phyloP scores from a whole-genome alignment of 2,797 vertebrate species.

The Rhabdomys pumilio region DNA sequence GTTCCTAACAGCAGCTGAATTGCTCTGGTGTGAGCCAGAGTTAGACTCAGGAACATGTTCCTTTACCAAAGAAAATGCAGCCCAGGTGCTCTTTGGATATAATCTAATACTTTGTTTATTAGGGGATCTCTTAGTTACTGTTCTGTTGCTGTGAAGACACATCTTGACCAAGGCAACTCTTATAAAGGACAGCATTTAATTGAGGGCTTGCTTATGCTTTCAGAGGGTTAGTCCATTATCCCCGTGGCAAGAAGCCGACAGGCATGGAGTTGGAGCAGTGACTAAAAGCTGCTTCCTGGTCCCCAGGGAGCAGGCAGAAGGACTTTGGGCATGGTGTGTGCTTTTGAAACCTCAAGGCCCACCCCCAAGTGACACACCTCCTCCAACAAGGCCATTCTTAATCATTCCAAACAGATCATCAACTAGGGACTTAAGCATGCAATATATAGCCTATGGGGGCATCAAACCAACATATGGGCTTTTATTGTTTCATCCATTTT shows the following conservation, averaged over 20 bases:
- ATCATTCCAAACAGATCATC: neutral
- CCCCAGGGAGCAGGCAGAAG: neutral
- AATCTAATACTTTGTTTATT: neutral
- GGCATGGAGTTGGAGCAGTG: too few species aligned
- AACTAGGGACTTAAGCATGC: neutral
- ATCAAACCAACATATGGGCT: neutral
- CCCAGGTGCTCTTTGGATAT: neutral
- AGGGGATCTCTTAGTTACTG: neutral
- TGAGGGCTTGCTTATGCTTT: too few species aligned
- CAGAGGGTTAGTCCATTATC: neutral
- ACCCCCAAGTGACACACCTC: neutral
- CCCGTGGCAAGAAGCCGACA: neutral
- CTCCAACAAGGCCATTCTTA: neutral
- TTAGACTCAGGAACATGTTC: neutral
- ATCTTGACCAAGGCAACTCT: neutral
- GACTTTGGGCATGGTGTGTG: neutral
- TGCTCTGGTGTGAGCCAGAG: neutral
- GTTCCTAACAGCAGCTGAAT: neutral
- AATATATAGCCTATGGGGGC: neutral
- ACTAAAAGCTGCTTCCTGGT: neutral
- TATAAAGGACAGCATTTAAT: neutral
- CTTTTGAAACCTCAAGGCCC: neutral
- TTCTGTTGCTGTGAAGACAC: neutral
- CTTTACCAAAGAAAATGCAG: slow-evolving; percentile 29
- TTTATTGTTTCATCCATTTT: slow-evolving; percentile 36